Percentiles rank a stretch among this genome's conserved stretches.
phyloP scores from a whole-genome alignment of 2,888 invertebrate species.

The Cotesia congregata region DNA sequence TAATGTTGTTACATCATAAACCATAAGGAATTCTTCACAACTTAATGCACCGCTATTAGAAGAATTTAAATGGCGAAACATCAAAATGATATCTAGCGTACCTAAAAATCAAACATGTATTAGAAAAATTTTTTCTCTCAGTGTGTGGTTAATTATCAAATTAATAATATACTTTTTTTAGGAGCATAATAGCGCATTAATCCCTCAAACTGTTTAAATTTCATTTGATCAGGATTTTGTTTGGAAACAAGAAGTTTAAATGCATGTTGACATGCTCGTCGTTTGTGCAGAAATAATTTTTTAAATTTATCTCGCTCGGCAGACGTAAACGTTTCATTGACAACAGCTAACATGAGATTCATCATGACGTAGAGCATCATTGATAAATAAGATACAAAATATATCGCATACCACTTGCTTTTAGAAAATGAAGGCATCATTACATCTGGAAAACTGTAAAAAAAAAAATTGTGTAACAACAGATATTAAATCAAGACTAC shows the following conservation, averaged over 20 bases:
- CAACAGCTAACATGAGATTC: constrained; percentile 93
- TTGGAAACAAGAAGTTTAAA: constrained; percentile 86
- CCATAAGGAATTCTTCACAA: constrained; percentile 80
- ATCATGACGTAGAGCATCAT: constrained; percentile 89
- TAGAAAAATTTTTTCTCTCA: neutral
- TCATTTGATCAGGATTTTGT: constrained; percentile 78
- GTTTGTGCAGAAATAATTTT: constrained; percentile 84
- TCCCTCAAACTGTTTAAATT: constrained; percentile 84
- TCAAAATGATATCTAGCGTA: constrained; percentile 81
- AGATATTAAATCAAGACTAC: too few species aligned
- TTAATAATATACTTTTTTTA: constrained; percentile 74
- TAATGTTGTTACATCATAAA: constrained; percentile 81
- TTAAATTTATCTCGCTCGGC: constrained; percentile 89
- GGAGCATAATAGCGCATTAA: constrained; percentile 85
- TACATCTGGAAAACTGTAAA: constrained; percentile 86
- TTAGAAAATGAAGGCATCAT: constrained; percentile 92
- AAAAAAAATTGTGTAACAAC: neutral
- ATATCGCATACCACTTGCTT: constrained; percentile 86
- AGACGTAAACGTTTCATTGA: constrained; percentile 90
- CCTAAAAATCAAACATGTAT: constrained; percentile 68
- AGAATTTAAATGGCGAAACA: constrained; percentile 84
- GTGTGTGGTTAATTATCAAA: neutral
- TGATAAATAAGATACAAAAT: constrained; percentile 88
- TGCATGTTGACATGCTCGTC: constrained; percentile 85
- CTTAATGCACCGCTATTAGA: constrained; percentile 78